Base-by-base conservation (phyloP, 1,140 invertebrate genomes). In the Gonatopus flavifemur region DNA sequence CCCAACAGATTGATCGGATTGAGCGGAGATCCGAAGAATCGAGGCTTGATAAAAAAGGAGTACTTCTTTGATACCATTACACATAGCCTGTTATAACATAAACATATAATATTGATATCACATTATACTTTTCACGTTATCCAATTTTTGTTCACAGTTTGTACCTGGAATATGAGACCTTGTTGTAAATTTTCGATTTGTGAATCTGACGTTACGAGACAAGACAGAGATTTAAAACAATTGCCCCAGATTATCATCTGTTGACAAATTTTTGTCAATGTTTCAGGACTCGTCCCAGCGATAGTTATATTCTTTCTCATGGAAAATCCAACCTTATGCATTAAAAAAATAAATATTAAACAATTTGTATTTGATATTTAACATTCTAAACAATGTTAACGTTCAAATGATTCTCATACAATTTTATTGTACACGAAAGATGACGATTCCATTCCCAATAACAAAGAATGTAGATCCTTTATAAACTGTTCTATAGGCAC, bases 21-120 rank as follows among this genome's bases (percentile, higher is more conserved):
- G 52, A 3, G 63, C 37, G n/a, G 79, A 80, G 42, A 83, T 75
- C 42, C 78, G 71, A 8, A 80, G 74, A 10, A 82, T 70, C 1
- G 69, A 69, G 6, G 82, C 67, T 43, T 81, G 78, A 59, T 84
- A 84, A 49, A 80, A 76, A 15, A 83, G 59, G 12, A 85, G 54
- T 46, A 83, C 74, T 53, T 77, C 76, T 56, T 81, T 78, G 15
- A 85, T 67, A 35, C 77, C 81, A 41, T 79, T 76, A 57, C 82
- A 80, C 49, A 83, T 74, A 1, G 81, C 80, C 79, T 83, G 44
- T 52, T 74, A 72, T 45, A 43, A 7, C n/a, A 12, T 38, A 32
- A 48, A 38, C 21, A 30, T 1, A 15, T 15, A 52, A 52, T 22
- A 10, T 15, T 15, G n/a, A n/a, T n/a, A n/a, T n/a, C n/a, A n/a